Base-by-base conservation (phyloP, 2,888 invertebrate species). In the Xestia ashworthii region DNA sequence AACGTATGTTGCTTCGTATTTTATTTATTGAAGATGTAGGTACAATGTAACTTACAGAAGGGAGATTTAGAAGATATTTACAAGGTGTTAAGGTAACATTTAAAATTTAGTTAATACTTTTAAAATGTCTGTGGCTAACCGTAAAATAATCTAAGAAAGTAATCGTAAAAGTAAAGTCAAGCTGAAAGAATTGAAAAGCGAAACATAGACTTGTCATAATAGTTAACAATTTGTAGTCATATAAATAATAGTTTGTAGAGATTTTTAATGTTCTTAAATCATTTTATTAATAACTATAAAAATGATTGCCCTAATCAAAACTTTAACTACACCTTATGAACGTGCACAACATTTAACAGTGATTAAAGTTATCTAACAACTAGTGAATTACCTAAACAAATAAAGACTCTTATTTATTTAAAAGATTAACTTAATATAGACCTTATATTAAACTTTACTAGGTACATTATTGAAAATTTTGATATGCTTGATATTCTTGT, bases 301-400 rank as follows among this genome's bases (percentile, higher is more conserved):
- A 95, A 95, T 94, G 95, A 96, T 96, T 95, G 94, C 93, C 94
- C 93, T 95, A 95, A 93, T 94, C 87, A 93, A 92, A 94, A 92
- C 90, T 93, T 92, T 89, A 84, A 90, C 95, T 95, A 95, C 93
- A 83, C 85, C 90, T 93, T 94, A 94, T 92, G 92, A 95, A 95
- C 92, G 96, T 96, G 96, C 96, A 96, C 96, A 95, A 96, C 96
- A 96, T 96, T 96, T 96, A 96, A 96, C 96, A 96, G 96, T 96
- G 96, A 95, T 95, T 94, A 94, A 95, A 96, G 93, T 95, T 95
- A 95, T 93, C 93, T 95, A 94, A 88, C 84, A 88, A 91, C 94
- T 95, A 95, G 88, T 89, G 91, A 93, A 93, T 92, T 93, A 88
- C 89, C 93, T 95, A 95, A 93, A 94, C 90, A 94, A 95, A 94